phyloP scores from a whole-genome alignment of 2,113 vertebrate genomes.

The Sitta europaea region DNA sequence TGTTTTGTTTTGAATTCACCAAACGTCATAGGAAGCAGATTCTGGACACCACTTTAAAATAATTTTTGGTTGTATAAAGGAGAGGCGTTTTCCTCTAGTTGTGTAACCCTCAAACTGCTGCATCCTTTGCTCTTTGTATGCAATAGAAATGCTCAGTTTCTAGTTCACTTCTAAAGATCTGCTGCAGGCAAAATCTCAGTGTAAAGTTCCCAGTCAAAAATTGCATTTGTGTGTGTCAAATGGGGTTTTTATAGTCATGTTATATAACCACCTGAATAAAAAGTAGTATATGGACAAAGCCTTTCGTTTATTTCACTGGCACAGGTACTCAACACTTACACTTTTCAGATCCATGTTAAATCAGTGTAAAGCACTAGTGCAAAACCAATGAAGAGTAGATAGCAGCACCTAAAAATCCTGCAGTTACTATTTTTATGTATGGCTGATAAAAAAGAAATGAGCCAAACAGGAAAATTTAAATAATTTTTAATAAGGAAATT shows the following conservation, averaged over 20 bases:
- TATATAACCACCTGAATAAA: neutral
- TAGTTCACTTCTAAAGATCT: neutral
- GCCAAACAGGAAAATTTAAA: neutral
- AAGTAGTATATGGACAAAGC: neutral
- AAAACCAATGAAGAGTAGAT: neutral
- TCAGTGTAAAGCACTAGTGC: neutral
- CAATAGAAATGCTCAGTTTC: neutral
- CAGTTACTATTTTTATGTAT: neutral
- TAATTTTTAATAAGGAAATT: neutral
- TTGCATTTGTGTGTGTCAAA: neutral
- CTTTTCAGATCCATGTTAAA: neutral
- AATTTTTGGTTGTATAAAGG: neutral
- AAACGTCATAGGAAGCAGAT: slow-evolving; percentile 22
- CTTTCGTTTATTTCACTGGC: neutral
- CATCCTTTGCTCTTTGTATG: neutral
- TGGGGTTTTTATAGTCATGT: neutral
- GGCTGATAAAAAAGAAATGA: neutral
- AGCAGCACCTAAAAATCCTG: neutral
- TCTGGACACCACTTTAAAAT: neutral
- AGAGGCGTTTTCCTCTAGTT: neutral
- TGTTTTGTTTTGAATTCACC: slow-evolving; percentile 35
- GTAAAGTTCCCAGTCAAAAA: neutral
- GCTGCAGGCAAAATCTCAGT: neutral
- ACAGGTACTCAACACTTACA: neutral
- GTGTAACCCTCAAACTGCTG: neutral